Conservation (phyloP, 1,140 invertebrate species). For the Megalopta genalis region DNA sequence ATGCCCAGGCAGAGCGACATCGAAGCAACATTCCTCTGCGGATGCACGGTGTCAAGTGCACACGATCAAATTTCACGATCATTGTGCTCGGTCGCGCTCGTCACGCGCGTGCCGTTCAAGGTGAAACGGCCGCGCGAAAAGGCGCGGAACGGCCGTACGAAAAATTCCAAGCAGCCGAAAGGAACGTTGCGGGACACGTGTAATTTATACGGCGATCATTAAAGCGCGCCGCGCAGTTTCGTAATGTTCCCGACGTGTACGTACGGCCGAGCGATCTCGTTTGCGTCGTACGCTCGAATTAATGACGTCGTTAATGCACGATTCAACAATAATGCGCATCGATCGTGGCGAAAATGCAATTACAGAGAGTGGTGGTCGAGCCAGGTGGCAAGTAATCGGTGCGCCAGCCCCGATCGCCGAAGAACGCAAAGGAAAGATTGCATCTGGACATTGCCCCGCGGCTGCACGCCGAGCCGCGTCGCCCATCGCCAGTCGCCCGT, state of each 20-base stretch:
- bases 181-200: too few relatives aligned
- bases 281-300: slow-evolving; percentile 29
- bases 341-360: slow-evolving; percentile 33
- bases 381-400: slow-evolving; percentile 26
- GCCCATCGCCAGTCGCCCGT: not conserved
- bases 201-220: slow-evolving; percentile 15
- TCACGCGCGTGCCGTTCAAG: not conserved
- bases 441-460: not conserved
- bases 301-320: slow-evolving; percentile 42
- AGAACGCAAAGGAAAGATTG: slow-evolving; percentile 17
- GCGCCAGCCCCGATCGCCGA: slow-evolving; percentile 3
- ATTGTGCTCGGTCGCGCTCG: not conserved
- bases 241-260: slow-evolving; percentile 29
- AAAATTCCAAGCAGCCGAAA: not conserved
- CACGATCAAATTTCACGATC: not conserved
- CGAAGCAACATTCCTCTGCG: too few relatives aligned
- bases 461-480: too few relatives aligned
- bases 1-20: too few relatives aligned
- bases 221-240: slow-evolving; percentile 6
- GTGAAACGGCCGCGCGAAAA: not conserved
- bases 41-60: not conserved
- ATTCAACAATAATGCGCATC: slow-evolving; percentile 44
- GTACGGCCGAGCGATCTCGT: slow-evolving; percentile 18
- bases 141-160: not conserved
- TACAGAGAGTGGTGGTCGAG: slow-evolving; percentile 18